Evolutionary conservation across 2,113 vertebrate genomes (phyloP), one percentile per base, ranked within the genome.

Genomic region (Gymnarchus niloticus): DNA sequence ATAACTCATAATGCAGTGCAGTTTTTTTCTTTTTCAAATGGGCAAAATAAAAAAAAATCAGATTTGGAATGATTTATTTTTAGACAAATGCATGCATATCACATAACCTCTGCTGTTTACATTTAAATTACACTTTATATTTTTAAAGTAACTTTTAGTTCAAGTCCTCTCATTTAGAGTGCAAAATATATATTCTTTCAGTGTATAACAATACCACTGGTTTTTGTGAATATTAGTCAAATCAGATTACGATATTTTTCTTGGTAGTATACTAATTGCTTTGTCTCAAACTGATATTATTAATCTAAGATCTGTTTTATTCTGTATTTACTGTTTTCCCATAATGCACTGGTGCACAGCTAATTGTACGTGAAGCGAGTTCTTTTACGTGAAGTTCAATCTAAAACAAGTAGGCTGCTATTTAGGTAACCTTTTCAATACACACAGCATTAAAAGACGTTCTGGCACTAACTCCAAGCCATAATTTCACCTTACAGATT

Each of bases 401-500:
- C 57, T 57, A 57, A 81, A 28, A 6, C 65, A 73, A 73, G 33
- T 23, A 83, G 73, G 37, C 8, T 59, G 46, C 54, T 12, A n/a
- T 84, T 51, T 44, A 69, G 21, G 57, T 78, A 83, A 87, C 82
- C 86, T 84, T 84, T 80, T 78, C 33, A 81, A n/a, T 28, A 2
- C 51, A 21, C 9, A 46, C 23, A 56, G 37, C 52, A 33, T 28
- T 51, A 83, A 84, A 78, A 77, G 56, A 41, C 23, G 44, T 41
- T 41, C 7, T n/a, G 51, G 86, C 12, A 33, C 84, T 65, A 84
- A 65, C 57, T 51, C 46, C 44, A 57, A 87, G 86, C 86, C 87
- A 86, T 61, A 87, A 52, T 33, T 85, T 83, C 61, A 76, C 86
- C 84, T 89, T 88, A 77, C 59, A 37, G 84, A 89, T 87, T 88